Base-by-base conservation (phyloP, 2,797 vertebrate species). In the Thunnus albacares region DNA sequence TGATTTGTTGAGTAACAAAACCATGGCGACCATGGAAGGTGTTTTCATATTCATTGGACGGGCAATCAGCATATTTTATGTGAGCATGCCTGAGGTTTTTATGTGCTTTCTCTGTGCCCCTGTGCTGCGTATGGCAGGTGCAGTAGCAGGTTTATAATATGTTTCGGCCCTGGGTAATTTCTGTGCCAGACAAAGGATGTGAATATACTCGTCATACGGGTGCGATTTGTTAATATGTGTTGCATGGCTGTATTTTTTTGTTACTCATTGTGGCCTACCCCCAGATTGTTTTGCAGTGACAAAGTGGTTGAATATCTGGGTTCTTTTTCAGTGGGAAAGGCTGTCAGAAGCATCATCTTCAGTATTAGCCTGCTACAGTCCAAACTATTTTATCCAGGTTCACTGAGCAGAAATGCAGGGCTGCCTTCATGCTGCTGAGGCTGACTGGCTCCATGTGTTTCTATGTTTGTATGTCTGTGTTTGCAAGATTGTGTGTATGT, bases 1-100 rank as follows among this genome's bases (percentile, higher is more conserved):
- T 95, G 93, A 95, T 89, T 84, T 91, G 93, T 91, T 92, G 90
- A 88, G 85, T 91, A 90, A 92, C 90, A 95, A 92, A 93, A 93
- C 93, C 92, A 93, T 93, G 91, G 92, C 58, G 87, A 93, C 94
- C 78, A 62, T 79, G 73, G 80, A 89, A 86, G 83, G 82, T 88
- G 71, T 90, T 92, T 93, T 93, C 82, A 92, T 93, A 93, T 94
- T 95, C 94, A 93, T 85, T 90, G 84, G 92, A 65, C 53, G 80
- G 85, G 81, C 89, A 93, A 93, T 95, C 90, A 90, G 93, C 90
- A 92, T 92, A 93, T 94, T 95, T 93, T 87, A 88, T 82, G 70
- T 80, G 69, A 77, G 71, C 61, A 60, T 83, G 78, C 70, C 72
- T 10, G 7, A 57, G 52, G 53, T 82, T 80, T 89, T 87, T 79